Evolutionary conservation across 2,797 vertebrate species (phyloP), one percentile per base, ranked within the genome.

Genomic region (Loriculus beryllinus): DNA sequence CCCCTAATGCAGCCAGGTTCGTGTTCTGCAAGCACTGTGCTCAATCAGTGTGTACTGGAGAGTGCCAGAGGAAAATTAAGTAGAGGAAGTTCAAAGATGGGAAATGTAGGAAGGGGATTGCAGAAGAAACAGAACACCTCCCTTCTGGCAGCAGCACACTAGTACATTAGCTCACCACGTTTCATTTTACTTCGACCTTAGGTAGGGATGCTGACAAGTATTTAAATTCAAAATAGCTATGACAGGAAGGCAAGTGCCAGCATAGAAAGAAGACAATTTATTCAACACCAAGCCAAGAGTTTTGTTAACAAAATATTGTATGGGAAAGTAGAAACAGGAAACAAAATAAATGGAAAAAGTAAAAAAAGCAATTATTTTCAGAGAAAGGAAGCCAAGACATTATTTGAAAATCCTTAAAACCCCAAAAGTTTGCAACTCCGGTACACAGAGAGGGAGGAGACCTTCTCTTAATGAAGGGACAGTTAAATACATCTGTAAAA

Each of bases 21-120:
- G 8, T 4, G 7, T 15, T 68, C 57, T 62, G 40, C n/a, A 57
- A 70, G 39, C 39, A 26, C 20, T 0, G 6, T 75, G 23, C n/a
- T 51, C 17, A 60, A 59, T 18, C 64, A 42, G 45, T 8, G 17
- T 0, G 0, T 6, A 23, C 1, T 2, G 7, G 10, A 54, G 59
- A 69, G 21, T 19, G 18, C 33, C 64, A 60, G 35, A 29, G 21
- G 29, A 65, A 68, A 52, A 29, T 14, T 1, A 40, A 28, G 43
- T 3, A 31, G 8, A 22, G 14, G 11, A 78, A 39, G 10, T 60
- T 59, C 52, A 92, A 33, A 54, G 21, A 79, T 14, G 9, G 15
- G 23, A 88, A 25, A 67, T 1, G 3, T 4, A 63, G 21, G 42
- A 86, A 80, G 21, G 8, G 22, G 4, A 39, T 0, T n/a, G n/a